phyloP scores from a whole-genome alignment of 2,113 vertebrate genomes.

The Labrus mixtus region DNA sequence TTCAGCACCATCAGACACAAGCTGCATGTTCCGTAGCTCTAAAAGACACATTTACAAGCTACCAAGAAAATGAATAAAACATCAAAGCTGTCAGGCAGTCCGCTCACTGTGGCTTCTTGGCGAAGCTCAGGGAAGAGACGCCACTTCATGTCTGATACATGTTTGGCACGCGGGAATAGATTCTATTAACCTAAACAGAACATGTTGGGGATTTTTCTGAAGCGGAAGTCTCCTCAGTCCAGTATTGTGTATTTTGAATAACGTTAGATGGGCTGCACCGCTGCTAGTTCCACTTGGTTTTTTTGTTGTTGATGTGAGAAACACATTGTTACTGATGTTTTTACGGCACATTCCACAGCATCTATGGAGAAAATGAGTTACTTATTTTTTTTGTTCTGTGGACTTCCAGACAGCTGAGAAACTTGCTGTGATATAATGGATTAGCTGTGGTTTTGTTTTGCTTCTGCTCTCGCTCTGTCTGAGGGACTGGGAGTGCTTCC shows the following conservation, averaged over 20 bases:
- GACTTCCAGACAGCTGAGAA: constrained; percentile 28
- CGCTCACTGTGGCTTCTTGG: constrained; percentile 40
- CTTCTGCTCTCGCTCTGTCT: constrained; percentile 24
- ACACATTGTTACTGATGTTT: constrained; percentile 13
- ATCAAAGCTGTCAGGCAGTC: constrained; percentile 49
- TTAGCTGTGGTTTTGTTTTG: constrained; percentile 63
- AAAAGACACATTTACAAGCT: constrained; percentile 60
- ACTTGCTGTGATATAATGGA: constrained; percentile 57
- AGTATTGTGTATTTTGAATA: constrained; percentile 24
- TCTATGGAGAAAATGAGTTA: constrained; percentile 7
- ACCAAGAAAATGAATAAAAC: constrained; percentile 71
- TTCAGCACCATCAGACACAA: background rate
- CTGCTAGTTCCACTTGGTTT: constrained; percentile 10
- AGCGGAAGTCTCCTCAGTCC: constrained; percentile 7
- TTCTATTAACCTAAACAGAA: constrained; percentile 43
- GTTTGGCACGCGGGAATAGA: constrained; percentile 43
- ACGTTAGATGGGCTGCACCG: constrained; percentile 7
- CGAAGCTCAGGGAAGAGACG: constrained; percentile 27
- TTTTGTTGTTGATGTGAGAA: background rate
- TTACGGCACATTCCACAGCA: background rate
- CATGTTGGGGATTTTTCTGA: constrained; percentile 38
- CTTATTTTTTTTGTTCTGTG: constrained; percentile 14
- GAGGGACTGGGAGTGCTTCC: constrained; percentile 68
- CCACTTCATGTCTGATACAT: constrained; percentile 70
- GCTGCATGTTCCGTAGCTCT: constrained; percentile 31